Percentiles rank a stretch among this genome's conserved stretches.
phyloP scores from a whole-genome alignment of 2,113 vertebrate species.

The Coreoperca whiteheadi region DNA sequence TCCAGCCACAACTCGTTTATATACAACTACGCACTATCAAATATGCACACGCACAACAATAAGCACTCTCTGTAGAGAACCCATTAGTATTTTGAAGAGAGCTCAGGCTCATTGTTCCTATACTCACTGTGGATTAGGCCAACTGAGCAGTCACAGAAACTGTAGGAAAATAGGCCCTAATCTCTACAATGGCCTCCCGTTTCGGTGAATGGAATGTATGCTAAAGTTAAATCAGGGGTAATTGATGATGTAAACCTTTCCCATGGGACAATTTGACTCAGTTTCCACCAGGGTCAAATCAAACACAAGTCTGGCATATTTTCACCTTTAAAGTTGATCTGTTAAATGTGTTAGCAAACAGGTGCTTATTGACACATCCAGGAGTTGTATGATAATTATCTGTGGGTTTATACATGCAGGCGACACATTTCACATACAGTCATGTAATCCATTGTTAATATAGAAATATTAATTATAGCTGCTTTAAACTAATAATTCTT shows the following conservation, averaged over 20 bases:
- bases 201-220: constrained; percentile 38
- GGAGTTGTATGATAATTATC: not conserved
- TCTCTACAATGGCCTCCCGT: constrained; percentile 35
- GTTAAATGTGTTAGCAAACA: not conserved
- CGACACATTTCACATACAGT: not conserved
- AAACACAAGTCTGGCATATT: not conserved
- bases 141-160: constrained; percentile 62
- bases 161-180: constrained; percentile 57
- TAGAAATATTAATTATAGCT: not conserved
- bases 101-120: constrained; percentile 57
- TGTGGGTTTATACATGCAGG: no score
- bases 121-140: constrained; percentile 63
- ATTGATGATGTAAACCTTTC: constrained; percentile 58
- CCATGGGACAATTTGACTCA: constrained; percentile 38
- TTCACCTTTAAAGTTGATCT: not conserved
- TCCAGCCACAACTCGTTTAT: constrained; percentile 59
- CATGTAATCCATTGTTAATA: not conserved
- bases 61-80: constrained; percentile 40
- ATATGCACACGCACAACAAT: constrained; percentile 39
- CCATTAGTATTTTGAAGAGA: constrained; percentile 72
- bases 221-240: constrained; percentile 55
- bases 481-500: not conserved
- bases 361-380: no score
- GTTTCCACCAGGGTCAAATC: constrained; percentile 8
- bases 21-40: constrained; percentile 49